These are phyloP conservation scores for Dasyurus viverrinus DNA, from an alignment of 2,113 vertebrate genomes.

Conservation along the genomic window DNA sequence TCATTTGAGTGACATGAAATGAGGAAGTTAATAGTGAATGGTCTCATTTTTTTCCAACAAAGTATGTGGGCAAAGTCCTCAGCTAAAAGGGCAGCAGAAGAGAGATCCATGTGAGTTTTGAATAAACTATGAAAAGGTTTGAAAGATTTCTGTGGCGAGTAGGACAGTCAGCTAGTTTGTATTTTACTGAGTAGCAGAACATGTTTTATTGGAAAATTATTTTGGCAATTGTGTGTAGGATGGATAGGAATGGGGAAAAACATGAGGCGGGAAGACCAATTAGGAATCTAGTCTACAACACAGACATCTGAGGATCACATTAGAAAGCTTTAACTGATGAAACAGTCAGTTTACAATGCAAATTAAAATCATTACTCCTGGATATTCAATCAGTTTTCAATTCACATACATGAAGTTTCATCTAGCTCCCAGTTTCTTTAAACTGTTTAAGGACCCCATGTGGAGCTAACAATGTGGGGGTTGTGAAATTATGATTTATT, in stretches of 20 bases:
- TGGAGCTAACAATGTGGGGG: no score
- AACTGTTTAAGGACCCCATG: no score
- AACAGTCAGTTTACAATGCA: not conserved
- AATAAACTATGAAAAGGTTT: not conserved
- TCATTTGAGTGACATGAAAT: not conserved
- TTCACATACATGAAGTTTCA: not conserved
- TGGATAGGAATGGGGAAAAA: no score
- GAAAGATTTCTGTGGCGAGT: not conserved
- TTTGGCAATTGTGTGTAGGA: no score
- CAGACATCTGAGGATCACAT: not conserved
- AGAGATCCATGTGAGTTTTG: not conserved
- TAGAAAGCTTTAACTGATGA: not conserved
- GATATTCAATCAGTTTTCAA: not conserved
- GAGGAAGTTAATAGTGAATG: not conserved
- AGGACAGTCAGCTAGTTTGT: not conserved
- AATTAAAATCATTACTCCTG: not conserved
- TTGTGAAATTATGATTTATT: no score
- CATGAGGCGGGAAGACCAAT: no score
- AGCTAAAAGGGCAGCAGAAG: not conserved
- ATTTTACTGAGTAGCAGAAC: not conserved
- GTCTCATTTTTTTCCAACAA: not conserved
- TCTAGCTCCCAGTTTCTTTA: not conserved
- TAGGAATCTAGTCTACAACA: not conserved
- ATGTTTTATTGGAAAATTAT: no score
- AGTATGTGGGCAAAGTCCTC: not conserved